These are phyloP conservation scores for Meghimatium bilineatum DNA, from an alignment of 2,888 invertebrate genomes.

Conservation along the genomic window DNA sequence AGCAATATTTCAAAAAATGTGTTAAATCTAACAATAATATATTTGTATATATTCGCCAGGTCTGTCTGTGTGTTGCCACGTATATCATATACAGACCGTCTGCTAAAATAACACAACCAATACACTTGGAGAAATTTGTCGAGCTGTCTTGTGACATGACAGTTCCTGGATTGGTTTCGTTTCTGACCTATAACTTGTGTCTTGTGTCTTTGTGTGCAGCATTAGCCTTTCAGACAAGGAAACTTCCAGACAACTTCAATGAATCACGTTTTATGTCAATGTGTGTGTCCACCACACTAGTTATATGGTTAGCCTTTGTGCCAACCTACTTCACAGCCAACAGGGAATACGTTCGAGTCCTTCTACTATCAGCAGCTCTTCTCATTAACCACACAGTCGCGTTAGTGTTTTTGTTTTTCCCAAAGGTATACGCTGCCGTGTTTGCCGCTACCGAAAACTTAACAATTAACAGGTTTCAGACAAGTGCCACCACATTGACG, in stretches of 20 bases:
- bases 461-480: slow-evolving; percentile 5
- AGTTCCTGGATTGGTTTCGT: slow-evolving; percentile 57
- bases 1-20: too few species aligned
- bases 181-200: slow-evolving; percentile 65
- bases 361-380: slow-evolving; percentile 55
- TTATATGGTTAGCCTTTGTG: slow-evolving; percentile 68
- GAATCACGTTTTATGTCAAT: slow-evolving; percentile 69
- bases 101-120: slow-evolving; percentile 47
- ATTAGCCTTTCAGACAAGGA: slow-evolving; percentile 70
- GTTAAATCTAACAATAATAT: too few species aligned
- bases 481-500: background rate
- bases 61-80: slow-evolving; percentile 12
- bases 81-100: slow-evolving; percentile 30
- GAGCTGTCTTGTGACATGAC: slow-evolving; percentile 64
- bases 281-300: slow-evolving; percentile 68
- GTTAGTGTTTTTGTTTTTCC: slow-evolving; percentile 56
- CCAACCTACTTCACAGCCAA: slow-evolving; percentile 65
- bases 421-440: slow-evolving; percentile 58
- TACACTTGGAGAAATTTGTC: slow-evolving; percentile 55
- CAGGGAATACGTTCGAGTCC: slow-evolving; percentile 51
- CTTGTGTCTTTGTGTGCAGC: slow-evolving; percentile 64
- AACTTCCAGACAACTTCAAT: slow-evolving; percentile 71
- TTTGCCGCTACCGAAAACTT: slow-evolving; percentile 38
- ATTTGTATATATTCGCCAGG: too few species aligned
- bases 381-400: slow-evolving; percentile 58